Conservation (phyloP, 2,797 vertebrate genomes). For the Scleropages formosus region DNA sequence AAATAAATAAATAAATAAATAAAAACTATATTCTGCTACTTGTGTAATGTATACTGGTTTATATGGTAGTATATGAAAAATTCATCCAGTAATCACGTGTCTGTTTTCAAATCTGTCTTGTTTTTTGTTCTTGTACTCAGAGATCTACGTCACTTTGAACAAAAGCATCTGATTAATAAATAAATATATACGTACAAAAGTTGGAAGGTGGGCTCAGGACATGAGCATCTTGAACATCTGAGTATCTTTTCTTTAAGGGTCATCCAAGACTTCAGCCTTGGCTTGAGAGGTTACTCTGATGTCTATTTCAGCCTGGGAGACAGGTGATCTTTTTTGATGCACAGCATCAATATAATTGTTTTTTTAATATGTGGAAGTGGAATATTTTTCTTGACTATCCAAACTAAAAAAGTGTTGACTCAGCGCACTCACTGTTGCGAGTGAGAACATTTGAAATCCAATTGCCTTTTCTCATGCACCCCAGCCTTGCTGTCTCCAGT, state of each 20-base stretch:
- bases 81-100: too few relatives aligned
- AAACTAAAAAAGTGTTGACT: not conserved
- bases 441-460: not conserved
- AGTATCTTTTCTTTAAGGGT: not conserved
- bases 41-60: too few relatives aligned
- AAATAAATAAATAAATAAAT: too few relatives aligned
- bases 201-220: not conserved
- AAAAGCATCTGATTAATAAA: too few relatives aligned
- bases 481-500: not conserved
- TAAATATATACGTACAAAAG: too few relatives aligned
- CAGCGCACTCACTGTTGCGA: not conserved
- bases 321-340: not conserved
- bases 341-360: conserved; percentile 14
- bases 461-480: not conserved
- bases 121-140: too few relatives aligned
- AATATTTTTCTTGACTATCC: not conserved
- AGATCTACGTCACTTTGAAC: too few relatives aligned
- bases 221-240: too few relatives aligned
- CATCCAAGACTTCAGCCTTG: not conserved
- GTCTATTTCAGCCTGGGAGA: not conserved
- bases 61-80: too few relatives aligned
- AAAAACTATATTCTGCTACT: too few relatives aligned
- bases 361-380: conserved; percentile 2
- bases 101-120: too few relatives aligned
- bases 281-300: not conserved